These are phyloP conservation scores for Clytia hemisphaerica DNA, from an alignment of 30 jellyfish, hydroid and myxozoan species.

Conservation along the genomic window DNA sequence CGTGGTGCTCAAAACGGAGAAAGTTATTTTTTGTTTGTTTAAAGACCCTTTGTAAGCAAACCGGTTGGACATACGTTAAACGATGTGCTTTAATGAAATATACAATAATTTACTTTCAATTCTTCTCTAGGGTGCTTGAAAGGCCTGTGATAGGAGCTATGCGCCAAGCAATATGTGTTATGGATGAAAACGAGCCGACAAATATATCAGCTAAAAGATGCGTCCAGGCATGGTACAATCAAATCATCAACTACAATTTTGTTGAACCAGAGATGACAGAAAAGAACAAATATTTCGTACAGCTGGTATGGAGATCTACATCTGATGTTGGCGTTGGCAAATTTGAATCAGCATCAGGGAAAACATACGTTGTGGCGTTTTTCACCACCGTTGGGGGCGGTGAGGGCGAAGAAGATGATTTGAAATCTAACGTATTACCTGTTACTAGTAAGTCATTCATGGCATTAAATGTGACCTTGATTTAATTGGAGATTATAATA, in stretches of 20 bases:
- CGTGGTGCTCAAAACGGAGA: too few species aligned
- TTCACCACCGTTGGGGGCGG: slow-evolving; percentile 74
- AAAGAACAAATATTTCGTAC: slow-evolving; percentile 81
- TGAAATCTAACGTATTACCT: slow-evolving; percentile 75
- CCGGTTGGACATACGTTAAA: too few species aligned
- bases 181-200: slow-evolving; percentile 53
- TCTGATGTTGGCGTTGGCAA: slow-evolving; percentile 95
- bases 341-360: slow-evolving; percentile 55
- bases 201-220: slow-evolving; percentile 73
- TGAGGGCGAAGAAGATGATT: slow-evolving; percentile 67
- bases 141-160: slow-evolving; percentile 66
- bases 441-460: slow-evolving; percentile 58
- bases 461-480: too few species aligned
- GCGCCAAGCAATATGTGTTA: slow-evolving; percentile 75
- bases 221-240: slow-evolving; percentile 96
- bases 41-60: too few species aligned
- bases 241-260: slow-evolving; percentile 70
- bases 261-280: slow-evolving; percentile 67
- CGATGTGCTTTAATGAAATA: too few species aligned
- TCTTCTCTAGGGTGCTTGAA: slow-evolving; percentile 38
- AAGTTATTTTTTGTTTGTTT: too few species aligned
- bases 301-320: slow-evolving; percentile 91
- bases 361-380: slow-evolving; percentile 91
- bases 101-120: not conserved
- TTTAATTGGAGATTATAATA: too few species aligned